Conservation (phyloP, 2,888 invertebrate species). For the Conomelus anceps region DNA sequence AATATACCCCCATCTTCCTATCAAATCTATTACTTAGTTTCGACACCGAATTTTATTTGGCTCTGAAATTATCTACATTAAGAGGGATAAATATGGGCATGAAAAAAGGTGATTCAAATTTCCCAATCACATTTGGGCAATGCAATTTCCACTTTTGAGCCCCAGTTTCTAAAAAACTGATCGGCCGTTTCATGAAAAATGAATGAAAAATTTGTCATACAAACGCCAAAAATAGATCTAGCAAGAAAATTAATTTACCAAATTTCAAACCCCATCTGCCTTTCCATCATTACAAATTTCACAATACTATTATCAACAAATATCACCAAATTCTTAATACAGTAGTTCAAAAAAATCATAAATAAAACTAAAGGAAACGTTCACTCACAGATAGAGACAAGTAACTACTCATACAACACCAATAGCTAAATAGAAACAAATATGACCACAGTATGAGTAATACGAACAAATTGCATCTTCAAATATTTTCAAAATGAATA, state of each 20-base stretch:
- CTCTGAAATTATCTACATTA: no score
- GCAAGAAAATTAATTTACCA: background rate
- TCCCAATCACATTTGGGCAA: no score
- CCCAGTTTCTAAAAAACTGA: no score
- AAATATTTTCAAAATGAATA: background rate
- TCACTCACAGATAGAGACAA: background rate
- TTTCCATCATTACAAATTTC: background rate
- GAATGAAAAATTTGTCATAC: no score
- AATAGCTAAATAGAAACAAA: background rate
- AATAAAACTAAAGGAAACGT: background rate
- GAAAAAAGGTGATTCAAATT: no score
- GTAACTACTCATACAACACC: background rate
- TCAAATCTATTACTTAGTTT: background rate
- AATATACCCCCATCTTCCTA: background rate
- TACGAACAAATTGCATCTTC: background rate
- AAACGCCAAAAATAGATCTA: no score
- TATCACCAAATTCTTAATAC: background rate
- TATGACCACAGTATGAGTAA: background rate
- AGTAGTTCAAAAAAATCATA: background rate
- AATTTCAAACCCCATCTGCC: background rate
- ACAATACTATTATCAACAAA: background rate
- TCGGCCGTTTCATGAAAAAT: no score
- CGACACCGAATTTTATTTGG: background rate
- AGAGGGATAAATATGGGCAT: no score
- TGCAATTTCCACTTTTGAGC: no score